Base-by-base conservation (phyloP, 2,888 invertebrate species). In the Orthonychiurus folsomi region DNA sequence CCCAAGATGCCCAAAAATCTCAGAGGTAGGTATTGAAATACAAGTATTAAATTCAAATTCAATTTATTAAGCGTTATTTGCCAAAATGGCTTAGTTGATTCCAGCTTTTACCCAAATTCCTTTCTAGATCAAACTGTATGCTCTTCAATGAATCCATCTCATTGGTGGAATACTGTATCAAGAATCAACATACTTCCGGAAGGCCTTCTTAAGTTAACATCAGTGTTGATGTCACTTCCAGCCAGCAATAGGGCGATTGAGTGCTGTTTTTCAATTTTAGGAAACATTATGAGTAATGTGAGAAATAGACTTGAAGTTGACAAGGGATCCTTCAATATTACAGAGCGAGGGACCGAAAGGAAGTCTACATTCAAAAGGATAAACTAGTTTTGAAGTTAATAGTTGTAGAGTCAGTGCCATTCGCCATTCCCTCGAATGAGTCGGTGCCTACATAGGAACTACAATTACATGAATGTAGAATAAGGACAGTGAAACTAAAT, bases 231-330 rank as follows among this genome's bases (percentile, higher is more conserved):
- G 56, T 18, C 28, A 0, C 26, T 67, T 1, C 67, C 67, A 21
- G 53, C 62, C 1, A 62, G 63, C 12, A 55, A 65, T 20, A 56
- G 59, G 9, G 60, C 62, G 23, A 26, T 67, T 2, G 67, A 67
- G 53, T 27, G 67, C 47, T 56, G 59, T 2, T 65, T 67, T 53
- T 65, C 65, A 0, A 65, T 65, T 24, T 5, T 67, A 47, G 62
- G 63, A 1, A 50, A 60, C 20, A 65, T 67, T 18, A 59, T 67
- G n/a, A 59, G 63, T 0, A 61, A 67, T 15, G 47, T 50, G 15
- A 24, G 67, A 55, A 67, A 65, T 48, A 26, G 60, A n/a, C 21
- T 67, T 15, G 57, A 61, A 1, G 24, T 67, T 23, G 63, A 63
- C 23, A 65, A 60, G 37, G 60, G 63, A 2, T 26, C 56, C 5